Conservation (phyloP, 2,888 invertebrate species). For the Pharmacophagus antenor region DNA sequence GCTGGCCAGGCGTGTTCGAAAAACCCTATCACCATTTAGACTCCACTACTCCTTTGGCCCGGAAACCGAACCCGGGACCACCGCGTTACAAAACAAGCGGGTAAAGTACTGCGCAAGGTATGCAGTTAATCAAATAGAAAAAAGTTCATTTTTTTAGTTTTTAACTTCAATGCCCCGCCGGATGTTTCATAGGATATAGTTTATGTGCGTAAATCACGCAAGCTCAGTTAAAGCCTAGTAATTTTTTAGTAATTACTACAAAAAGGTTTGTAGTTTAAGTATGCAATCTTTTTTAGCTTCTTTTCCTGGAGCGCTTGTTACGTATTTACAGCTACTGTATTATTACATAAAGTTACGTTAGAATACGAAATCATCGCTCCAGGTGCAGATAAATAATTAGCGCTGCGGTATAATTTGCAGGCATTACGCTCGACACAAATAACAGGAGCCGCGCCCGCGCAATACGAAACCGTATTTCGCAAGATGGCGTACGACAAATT, state of each 20-base stretch:
- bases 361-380: constrained; percentile 39
- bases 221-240: not conserved
- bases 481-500: constrained; percentile 67
- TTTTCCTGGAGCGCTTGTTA: not conserved
- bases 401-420: constrained; percentile 66
- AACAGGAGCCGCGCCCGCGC: constrained; percentile 67
- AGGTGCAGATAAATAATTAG: constrained; percentile 55
- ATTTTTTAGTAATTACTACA: not conserved
- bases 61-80: no score
- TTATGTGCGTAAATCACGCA: not conserved
- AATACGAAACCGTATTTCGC: constrained; percentile 54
- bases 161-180: not conserved
- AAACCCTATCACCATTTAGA: no score
- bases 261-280: not conserved
- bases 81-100: no score
- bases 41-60: no score
- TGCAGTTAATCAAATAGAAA: no score
- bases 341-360: constrained; percentile 22
- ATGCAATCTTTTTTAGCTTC: not conserved
- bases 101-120: no score
- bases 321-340: not conserved
- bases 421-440: constrained; percentile 67
- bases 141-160: no score
- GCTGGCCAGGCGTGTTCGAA: no score
- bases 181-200: not conserved